These are phyloP conservation scores for Syngnathus rostellatus DNA, from an alignment of 2,797 vertebrate species.

Conservation along the genomic window DNA sequence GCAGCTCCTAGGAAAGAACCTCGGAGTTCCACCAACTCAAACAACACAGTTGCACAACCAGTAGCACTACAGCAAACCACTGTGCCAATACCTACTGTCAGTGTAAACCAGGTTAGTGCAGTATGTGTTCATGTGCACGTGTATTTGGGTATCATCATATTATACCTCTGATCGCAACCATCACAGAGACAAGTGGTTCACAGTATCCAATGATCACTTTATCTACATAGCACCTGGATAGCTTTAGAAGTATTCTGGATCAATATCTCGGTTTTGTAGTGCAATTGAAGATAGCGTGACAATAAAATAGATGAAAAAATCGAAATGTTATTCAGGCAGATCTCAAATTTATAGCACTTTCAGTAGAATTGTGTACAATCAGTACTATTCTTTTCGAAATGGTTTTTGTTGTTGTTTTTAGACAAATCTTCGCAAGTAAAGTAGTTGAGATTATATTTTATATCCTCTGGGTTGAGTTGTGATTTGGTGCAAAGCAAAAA, in stretches of 20 bases:
- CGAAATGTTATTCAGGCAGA: not conserved
- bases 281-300: not conserved
- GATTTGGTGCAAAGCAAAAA: not conserved
- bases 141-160: not conserved
- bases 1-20: constrained; percentile 90
- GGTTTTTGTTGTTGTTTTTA: not conserved
- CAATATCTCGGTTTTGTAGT: not conserved
- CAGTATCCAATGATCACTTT: not conserved
- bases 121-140: not conserved
- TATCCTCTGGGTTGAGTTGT: not conserved
- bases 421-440: not conserved
- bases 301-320: not conserved
- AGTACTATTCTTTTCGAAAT: no score
- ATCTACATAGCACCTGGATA: not conserved
- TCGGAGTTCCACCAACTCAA: constrained; percentile 64
- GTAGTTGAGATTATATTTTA: not conserved
- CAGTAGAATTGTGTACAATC: not conserved
- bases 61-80: constrained; percentile 37
- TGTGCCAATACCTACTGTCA: constrained; percentile 35
- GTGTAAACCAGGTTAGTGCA: constrained; percentile 44
- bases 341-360: not conserved
- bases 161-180: not conserved
- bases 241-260: not conserved
- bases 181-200: not conserved
- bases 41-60: constrained; percentile 40